These are phyloP conservation scores for Carassius carassius DNA, from an alignment of 2,113 vertebrate genomes.

Conservation along the genomic window DNA sequence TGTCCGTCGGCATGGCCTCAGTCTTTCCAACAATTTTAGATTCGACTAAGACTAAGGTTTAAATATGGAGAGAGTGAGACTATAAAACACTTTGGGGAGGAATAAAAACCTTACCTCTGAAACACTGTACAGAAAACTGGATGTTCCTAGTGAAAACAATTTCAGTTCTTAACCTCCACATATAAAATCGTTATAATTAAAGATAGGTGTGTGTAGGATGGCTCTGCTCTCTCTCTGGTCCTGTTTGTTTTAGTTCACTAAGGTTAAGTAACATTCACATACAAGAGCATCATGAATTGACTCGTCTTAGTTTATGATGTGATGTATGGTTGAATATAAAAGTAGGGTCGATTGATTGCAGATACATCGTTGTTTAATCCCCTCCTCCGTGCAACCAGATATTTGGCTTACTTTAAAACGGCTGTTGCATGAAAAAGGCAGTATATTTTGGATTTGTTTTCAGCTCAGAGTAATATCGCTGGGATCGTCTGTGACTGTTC, in stretches of 20 bases:
- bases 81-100: constrained; percentile 36
- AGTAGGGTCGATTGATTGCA: neutral
- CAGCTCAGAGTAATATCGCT: constrained; percentile 12
- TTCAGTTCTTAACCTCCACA: constrained; percentile 23
- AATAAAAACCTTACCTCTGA: constrained; percentile 24
- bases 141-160: constrained; percentile 45
- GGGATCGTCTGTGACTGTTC: neutral
- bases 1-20: constrained; percentile 47
- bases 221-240: constrained; percentile 6
- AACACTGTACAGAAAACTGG: constrained; percentile 24
- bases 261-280: neutral
- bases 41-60: constrained; percentile 50
- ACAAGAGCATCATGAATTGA: neutral
- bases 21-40: constrained; percentile 68
- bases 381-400: neutral
- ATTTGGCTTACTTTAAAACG: constrained; percentile 10
- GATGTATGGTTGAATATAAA: neutral
- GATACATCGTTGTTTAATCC: neutral
- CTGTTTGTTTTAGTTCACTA: constrained; percentile 25
- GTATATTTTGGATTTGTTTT: constrained; percentile 30
- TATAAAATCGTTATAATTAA: constrained; percentile 18
- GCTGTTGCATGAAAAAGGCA: constrained; percentile 26
- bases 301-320: neutral
- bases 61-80: constrained; percentile 30
- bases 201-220: constrained; percentile 37